These are phyloP conservation scores for Mormyrops attenuatus DNA, from an alignment of 2,797 vertebrate genomes.

Conservation along the genomic window DNA sequence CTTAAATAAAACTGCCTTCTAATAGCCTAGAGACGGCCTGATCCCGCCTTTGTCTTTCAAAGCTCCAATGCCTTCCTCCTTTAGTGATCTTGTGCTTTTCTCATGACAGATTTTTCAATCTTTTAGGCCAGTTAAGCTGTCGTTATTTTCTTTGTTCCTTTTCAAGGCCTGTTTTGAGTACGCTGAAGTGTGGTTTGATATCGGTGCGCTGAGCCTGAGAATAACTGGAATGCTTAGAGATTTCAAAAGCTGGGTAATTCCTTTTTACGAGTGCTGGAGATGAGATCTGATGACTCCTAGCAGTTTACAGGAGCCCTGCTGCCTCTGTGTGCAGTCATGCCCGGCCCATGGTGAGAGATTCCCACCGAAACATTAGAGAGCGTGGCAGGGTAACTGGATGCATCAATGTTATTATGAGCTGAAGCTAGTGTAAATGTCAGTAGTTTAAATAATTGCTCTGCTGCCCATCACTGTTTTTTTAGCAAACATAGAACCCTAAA, in stretches of 20 bases:
- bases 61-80: conserved; percentile 42
- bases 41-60: conserved; percentile 55
- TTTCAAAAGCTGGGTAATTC: conserved; percentile 38
- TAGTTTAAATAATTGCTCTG: conserved; percentile 23
- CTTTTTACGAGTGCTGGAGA: conserved; percentile 29
- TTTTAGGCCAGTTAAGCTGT: conserved; percentile 55
- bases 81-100: conserved; percentile 51
- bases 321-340: conserved; percentile 21
- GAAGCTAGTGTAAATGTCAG: conserved; percentile 19
- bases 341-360: not conserved
- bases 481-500: not conserved
- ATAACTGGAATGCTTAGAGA: conserved; percentile 26
- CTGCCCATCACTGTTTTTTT: conserved; percentile 3
- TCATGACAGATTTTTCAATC: conserved; percentile 51
- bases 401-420: conserved; percentile 26
- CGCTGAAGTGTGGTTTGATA: conserved; percentile 36
- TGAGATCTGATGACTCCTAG: conserved; percentile 4
- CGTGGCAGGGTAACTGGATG: conserved; percentile 20
- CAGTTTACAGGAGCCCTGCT: conserved; percentile 12
- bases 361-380: not conserved
- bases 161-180: conserved; percentile 37
- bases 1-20: conserved; percentile 64
- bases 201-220: conserved; percentile 22
- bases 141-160: conserved; percentile 53
- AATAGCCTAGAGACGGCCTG: conserved; percentile 59